Evolutionary conservation across 2,113 vertebrate species (phyloP).

Genomic region (Cavia aperea): DNA sequence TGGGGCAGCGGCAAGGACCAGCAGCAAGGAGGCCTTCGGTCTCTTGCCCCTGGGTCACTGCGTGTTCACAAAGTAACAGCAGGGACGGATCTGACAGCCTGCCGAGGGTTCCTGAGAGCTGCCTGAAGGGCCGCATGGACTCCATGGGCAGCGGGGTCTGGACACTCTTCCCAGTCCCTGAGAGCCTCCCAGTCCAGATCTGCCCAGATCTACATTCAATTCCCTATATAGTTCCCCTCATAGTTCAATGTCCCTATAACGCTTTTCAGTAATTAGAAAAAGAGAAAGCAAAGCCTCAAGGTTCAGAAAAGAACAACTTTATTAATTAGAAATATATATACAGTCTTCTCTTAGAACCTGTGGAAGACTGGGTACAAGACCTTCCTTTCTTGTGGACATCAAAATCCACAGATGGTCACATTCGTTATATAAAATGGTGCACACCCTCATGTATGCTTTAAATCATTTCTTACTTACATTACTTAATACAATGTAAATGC

Average conservation of each 20-base stretch:
- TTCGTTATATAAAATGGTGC: neutral
- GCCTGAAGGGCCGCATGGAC: neutral
- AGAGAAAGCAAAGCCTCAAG: neutral
- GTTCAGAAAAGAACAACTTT: neutral
- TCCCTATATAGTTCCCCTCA: neutral
- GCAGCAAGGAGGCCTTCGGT: neutral
- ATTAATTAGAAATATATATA: neutral
- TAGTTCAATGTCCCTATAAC: neutral
- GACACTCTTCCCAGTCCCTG: neutral
- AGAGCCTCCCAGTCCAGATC: neutral
- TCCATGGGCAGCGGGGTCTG: accelerated
- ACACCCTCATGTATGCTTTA: neutral
- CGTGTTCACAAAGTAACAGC: neutral
- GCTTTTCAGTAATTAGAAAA: neutral
- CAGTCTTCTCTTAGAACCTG: neutral
- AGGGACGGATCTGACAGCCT: neutral
- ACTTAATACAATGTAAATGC: neutral
- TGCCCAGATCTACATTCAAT: neutral
- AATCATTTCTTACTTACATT: neutral
- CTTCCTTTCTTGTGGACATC: neutral
- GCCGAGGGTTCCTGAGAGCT: neutral
- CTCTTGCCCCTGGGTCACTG: neutral
- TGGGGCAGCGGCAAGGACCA: neutral
- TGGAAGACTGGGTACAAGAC: neutral
- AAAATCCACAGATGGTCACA: neutral